Percentiles rank a stretch among this genome's conserved stretches.
Conservation (phyloP, 2,113 vertebrate genomes). For the Crotalus helleri region DNA sequence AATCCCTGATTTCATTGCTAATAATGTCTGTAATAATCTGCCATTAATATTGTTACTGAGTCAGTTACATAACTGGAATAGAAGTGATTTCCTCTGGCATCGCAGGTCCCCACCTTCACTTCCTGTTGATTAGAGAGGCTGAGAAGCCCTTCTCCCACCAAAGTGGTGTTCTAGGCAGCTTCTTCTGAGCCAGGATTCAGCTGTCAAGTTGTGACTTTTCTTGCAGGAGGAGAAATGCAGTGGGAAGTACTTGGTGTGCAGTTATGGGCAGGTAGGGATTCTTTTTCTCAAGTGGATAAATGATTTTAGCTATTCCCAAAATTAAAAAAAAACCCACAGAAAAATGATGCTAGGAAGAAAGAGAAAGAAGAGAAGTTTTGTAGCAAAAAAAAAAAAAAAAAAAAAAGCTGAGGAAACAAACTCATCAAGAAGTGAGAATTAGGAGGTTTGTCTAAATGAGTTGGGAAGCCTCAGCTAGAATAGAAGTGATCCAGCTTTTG, state of each 20-base stretch:
- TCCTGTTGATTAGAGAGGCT: too few species aligned
- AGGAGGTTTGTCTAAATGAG: neutral
- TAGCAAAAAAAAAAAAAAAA: neutral
- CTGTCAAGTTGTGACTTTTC: neutral
- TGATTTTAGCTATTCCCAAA: neutral
- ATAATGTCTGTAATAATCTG: too few species aligned
- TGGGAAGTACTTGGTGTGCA: neutral
- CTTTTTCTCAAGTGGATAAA: neutral
- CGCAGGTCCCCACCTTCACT: neutral
- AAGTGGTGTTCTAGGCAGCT: neutral
- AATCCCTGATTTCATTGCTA: neutral
- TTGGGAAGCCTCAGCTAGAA: neutral
- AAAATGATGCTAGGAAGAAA: neutral
- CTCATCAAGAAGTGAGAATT: neutral
- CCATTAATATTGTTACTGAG: neutral
- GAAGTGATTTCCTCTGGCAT: neutral
- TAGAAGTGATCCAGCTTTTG: neutral
- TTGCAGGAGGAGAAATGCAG: neutral
- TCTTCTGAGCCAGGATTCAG: neutral
- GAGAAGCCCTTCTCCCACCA: neutral
- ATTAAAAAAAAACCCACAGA: neutral
- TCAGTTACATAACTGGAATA: neutral
- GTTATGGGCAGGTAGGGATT: neutral
- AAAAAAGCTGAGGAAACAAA: neutral
- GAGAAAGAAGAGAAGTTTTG: neutral